phyloP scores from a whole-genome alignment of 2,797 vertebrate genomes.

The Pogonophryne albipinna region DNA sequence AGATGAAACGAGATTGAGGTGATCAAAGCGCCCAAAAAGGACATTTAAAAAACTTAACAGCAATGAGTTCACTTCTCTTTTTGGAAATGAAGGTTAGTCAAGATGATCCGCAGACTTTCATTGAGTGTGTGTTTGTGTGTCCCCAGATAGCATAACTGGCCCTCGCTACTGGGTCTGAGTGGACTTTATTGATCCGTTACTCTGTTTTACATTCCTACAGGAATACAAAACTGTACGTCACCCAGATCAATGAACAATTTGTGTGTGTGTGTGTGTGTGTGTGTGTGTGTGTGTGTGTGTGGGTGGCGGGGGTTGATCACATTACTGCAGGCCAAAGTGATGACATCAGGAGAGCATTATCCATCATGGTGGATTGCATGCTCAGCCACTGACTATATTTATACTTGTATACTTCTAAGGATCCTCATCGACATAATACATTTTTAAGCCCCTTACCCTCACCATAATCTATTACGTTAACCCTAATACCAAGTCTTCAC shows the following conservation, averaged over 20 bases:
- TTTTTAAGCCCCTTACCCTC: not conserved
- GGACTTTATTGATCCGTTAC: conserved; percentile 48
- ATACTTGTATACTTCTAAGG: not conserved
- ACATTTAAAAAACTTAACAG: too few relatives aligned
- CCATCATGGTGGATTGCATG: conserved; percentile 14
- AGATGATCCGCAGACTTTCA: too few relatives aligned
- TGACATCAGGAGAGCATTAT: conserved; percentile 39
- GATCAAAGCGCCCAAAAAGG: too few relatives aligned
- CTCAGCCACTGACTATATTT: not conserved
- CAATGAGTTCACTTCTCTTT: too few relatives aligned
- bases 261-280: conserved; percentile 12
- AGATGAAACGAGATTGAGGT: too few relatives aligned
- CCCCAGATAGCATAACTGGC: not conserved
- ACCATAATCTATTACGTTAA: not conserved
- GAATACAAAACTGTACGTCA: conserved; percentile 39
- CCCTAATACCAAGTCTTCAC: not conserved
- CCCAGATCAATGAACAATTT: conserved; percentile 40
- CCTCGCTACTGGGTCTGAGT: conserved; percentile 22
- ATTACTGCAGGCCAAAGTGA: conserved; percentile 38
- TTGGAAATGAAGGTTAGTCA: too few relatives aligned
- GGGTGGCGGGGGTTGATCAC: conserved; percentile 9
- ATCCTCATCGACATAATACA: not conserved
- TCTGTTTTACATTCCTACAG: conserved; percentile 28
- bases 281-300: conserved; percentile 13
- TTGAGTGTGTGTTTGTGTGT: not conserved